These are phyloP conservation scores for Phyllotis vaccarum DNA, from an alignment of 2,797 vertebrate species.

Conservation along the genomic window DNA sequence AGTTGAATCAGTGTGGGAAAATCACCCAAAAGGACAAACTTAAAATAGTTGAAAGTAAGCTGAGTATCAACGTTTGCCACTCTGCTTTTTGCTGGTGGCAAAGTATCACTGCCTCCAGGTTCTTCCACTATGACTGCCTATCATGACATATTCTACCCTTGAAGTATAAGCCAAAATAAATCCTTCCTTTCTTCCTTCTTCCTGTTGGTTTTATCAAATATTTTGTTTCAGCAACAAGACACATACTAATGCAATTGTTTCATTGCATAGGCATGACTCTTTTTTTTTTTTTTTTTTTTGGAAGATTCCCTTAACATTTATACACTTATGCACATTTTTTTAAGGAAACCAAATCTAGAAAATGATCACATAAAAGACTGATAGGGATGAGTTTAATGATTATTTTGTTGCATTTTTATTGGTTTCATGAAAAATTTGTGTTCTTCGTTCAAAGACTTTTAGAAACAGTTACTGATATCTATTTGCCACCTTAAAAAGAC, in stretches of 20 bases:
- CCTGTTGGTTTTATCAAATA: not conserved
- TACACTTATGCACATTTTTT: not conserved
- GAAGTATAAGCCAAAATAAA: not conserved
- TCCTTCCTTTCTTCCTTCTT: not conserved
- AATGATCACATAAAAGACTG: not conserved
- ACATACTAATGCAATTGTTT: not conserved
- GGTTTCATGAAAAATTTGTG: not conserved
- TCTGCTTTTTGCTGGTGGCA: not conserved
- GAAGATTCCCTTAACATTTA: not conserved
- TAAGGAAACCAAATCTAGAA: slow-evolving; percentile 16
- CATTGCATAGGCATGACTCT: not conserved
- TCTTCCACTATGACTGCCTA: not conserved
- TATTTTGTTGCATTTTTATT: slow-evolving; percentile 37
- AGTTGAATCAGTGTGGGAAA: not conserved
- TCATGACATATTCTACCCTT: not conserved
- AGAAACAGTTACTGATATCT: not conserved
- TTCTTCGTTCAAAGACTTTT: not conserved
- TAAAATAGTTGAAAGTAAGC: not conserved
- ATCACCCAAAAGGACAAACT: not conserved
- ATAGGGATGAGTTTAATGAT: not conserved
- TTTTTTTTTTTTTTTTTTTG: not conserved
- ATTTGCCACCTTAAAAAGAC: not conserved
- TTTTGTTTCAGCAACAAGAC: not conserved
- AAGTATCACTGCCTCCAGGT: not conserved
- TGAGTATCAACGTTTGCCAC: not conserved